Conservation (phyloP, 2,888 invertebrate species). For the Synanthedon myopaeformis region DNA sequence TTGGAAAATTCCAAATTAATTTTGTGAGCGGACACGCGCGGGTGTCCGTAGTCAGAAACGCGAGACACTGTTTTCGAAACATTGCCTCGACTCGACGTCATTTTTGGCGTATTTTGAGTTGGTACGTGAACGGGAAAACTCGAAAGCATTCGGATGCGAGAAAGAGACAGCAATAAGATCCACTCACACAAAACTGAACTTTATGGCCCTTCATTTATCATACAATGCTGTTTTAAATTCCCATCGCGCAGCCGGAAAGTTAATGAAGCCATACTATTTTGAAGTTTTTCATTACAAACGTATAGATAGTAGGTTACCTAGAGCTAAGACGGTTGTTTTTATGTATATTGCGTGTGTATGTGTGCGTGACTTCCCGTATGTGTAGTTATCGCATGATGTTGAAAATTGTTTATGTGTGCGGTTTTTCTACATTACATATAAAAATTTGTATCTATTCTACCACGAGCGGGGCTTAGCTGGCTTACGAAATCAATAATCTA, state of each 20-base stretch:
- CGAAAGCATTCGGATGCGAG: conserved; percentile 63
- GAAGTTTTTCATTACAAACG: conserved; percentile 61
- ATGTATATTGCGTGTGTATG: conserved; percentile 39
- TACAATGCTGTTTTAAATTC: conserved; percentile 42
- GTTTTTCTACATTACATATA: conserved; percentile 40
- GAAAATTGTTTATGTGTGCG: conserved; percentile 30
- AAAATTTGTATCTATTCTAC: conserved; percentile 32
- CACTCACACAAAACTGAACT: conserved; percentile 43
- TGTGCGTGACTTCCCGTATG: conserved; percentile 43
- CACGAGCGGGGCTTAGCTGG: conserved; percentile 27
- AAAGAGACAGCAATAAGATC: conserved; percentile 35
- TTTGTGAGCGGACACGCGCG: conserved; percentile 46
- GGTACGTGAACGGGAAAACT: conserved; percentile 66
- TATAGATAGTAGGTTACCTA: conserved; percentile 33
- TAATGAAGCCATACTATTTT: conserved; percentile 63
- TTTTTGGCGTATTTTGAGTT: conserved; percentile 72
- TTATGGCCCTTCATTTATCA: conserved; percentile 30
- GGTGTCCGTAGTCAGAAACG: conserved; percentile 53
- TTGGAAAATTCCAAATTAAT: conserved; percentile 74
- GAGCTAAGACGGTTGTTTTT: conserved; percentile 57
- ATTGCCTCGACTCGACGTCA: conserved; percentile 54
- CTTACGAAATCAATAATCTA: conserved; percentile 57
- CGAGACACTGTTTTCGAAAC: conserved; percentile 68
- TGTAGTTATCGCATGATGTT: conserved; percentile 44
- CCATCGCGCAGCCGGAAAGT: conserved; percentile 33